These are phyloP conservation scores for Pempheris klunzingeri DNA, from an alignment of 2,797 vertebrate species.

Conservation along the genomic window DNA sequence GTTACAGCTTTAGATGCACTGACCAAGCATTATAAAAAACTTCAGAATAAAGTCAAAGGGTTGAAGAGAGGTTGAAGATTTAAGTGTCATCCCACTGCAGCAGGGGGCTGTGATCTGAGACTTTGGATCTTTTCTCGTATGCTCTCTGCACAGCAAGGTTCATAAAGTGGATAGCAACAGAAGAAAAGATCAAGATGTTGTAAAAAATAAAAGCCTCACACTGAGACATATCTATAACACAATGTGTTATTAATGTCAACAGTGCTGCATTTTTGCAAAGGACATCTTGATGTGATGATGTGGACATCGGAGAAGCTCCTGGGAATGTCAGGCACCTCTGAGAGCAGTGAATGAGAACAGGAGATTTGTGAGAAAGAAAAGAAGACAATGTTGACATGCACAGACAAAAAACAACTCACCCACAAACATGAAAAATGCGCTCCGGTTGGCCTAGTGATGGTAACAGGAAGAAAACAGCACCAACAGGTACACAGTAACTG, in stretches of 20 bases:
- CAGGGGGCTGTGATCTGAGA: conserved; percentile 12
- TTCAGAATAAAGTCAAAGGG: not conserved
- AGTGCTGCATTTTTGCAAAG: not conserved
- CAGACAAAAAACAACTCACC: not conserved
- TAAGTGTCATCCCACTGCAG: not conserved
- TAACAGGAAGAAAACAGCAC: not conserved
- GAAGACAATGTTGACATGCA: not conserved
- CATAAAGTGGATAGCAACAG: not conserved
- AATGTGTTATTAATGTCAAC: conserved; percentile 54
- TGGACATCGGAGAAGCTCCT: conserved; percentile 53
- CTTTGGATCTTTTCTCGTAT: not conserved
- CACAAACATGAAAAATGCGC: not conserved
- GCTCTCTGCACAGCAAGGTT: conserved; percentile 22
- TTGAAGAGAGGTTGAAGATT: conserved; percentile 5
- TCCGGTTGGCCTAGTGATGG: not conserved
- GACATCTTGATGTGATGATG: conserved; percentile 11
- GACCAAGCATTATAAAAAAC: not conserved
- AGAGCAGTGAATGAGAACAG: conserved; percentile 33
- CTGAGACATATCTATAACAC: conserved; percentile 21
- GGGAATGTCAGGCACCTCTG: conserved; percentile 20
- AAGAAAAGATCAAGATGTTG: not conserved
- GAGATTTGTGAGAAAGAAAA: conserved; percentile 70
- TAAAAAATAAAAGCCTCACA: conserved; percentile 26
- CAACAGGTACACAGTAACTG: not conserved
- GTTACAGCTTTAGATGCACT: not conserved